Evolutionary conservation across 2,113 vertebrate species (phyloP).

Genomic region (Sebastes schlegelii): DNA sequence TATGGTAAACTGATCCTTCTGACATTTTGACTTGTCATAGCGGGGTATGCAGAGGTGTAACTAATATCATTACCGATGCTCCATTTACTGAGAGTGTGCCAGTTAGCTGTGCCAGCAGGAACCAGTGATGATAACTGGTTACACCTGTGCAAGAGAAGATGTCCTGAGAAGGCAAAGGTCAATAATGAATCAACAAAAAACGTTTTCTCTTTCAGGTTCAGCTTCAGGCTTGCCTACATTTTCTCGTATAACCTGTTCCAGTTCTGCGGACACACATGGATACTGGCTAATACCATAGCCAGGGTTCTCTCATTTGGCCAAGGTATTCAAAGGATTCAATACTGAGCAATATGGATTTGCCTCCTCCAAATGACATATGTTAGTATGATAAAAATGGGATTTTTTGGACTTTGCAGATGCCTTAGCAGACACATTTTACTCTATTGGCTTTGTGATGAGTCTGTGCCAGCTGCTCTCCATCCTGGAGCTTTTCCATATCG

Average conservation of each 20-base stretch:
- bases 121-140: background rate
- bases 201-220: constrained; percentile 78
- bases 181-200: background rate
- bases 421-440: constrained; percentile 91
- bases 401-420: constrained; percentile 60
- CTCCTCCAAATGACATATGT: background rate
- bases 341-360: background rate
- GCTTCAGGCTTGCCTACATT: constrained; percentile 85
- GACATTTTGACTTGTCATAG: background rate
- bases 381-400: background rate
- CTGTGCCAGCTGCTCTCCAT: constrained; percentile 90
- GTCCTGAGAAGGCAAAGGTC: background rate
- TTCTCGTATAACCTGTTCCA: constrained; percentile 93
- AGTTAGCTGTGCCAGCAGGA: background rate
- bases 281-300: constrained; percentile 92
- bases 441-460: constrained; percentile 92
- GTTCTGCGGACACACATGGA: constrained; percentile 97
- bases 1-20: background rate
- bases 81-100: background rate
- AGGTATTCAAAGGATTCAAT: constrained; percentile 78
- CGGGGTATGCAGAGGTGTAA: background rate
- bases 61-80: background rate
- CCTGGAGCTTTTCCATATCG: constrained; percentile 92
- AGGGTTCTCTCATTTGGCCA: constrained; percentile 92
- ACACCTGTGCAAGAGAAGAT: background rate